phyloP scores from a whole-genome alignment of 2,797 vertebrate genomes.

The Pangasius sanitwongsei region DNA sequence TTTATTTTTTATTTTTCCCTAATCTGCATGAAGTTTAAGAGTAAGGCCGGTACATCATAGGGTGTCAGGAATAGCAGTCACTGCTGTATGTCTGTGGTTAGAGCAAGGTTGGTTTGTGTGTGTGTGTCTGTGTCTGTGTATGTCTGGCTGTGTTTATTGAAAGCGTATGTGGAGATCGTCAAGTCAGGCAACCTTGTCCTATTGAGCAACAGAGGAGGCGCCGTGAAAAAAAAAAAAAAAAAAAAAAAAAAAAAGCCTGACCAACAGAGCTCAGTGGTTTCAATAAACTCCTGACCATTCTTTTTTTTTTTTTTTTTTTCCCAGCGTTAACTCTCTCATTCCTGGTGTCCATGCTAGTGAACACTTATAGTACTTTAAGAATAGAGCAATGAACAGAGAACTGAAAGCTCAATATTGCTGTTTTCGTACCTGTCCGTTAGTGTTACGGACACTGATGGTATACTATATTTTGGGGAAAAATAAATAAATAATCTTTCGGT shows the following conservation, averaged over 20 bases:
- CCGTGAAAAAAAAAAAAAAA: conserved; percentile 29
- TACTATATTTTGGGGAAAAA: neutral
- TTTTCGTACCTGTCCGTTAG: neutral
- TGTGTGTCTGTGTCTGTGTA: neutral
- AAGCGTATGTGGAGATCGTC: conserved; percentile 48
- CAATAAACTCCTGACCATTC: conserved; percentile 20
- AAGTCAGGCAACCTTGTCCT: conserved; percentile 34
- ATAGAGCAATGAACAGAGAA: neutral
- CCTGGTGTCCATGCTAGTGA: neutral
- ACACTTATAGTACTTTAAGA: neutral
- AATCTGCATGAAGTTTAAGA: neutral
- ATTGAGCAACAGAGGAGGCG: conserved; percentile 35
- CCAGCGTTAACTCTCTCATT: neutral
- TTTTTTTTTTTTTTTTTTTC: neutral
- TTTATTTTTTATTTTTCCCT: too few species aligned
- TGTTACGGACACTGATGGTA: neutral
- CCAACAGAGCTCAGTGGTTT: conserved; percentile 12
- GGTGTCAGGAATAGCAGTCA: conserved; percentile 23
- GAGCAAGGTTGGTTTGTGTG: neutral
- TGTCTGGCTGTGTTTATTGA: conserved; percentile 48
- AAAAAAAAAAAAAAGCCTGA: conserved; percentile 32
- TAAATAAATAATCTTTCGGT: neutral
- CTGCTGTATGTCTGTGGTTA: conserved; percentile 31
- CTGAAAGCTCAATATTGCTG: too few species aligned
- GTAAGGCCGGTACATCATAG: neutral